phyloP scores from a whole-genome alignment of 2,888 invertebrate species.

The Drosophila picticornis region DNA sequence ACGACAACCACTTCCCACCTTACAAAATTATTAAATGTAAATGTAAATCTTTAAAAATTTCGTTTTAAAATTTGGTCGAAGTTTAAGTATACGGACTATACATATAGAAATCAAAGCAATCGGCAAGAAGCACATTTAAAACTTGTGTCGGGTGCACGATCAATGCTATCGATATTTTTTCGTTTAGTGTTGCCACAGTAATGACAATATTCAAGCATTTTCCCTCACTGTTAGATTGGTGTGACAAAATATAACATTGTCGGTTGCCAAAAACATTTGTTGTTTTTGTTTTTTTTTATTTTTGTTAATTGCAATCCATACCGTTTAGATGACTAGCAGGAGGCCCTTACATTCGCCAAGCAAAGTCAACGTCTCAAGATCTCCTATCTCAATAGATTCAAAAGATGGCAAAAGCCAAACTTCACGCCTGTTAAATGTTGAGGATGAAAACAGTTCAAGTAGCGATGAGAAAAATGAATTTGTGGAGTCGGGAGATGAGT shows the following conservation, averaged over 20 bases:
- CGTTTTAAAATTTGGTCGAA: background rate
- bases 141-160: background rate
- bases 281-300: background rate
- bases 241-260: background rate
- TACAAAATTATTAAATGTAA: background rate
- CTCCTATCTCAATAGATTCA: conserved; percentile 17
- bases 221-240: background rate
- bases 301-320: background rate
- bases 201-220: background rate
- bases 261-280: background rate
- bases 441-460: background rate
- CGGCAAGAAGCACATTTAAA: background rate
- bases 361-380: background rate
- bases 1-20: conserved; percentile 38
- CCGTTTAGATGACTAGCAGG: conserved; percentile 23
- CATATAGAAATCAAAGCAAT: background rate
- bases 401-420: background rate
- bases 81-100: background rate
- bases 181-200: background rate
- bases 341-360: conserved; percentile 17
- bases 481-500: conserved; percentile 12
- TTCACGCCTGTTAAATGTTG: background rate
- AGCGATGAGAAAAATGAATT: conserved; percentile 9
- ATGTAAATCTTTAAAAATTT: background rate
- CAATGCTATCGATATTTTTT: background rate